Base-by-base conservation (phyloP, 53 echinoderm and acorn worm genomes). In the Mesocentrotus franciscanus region DNA sequence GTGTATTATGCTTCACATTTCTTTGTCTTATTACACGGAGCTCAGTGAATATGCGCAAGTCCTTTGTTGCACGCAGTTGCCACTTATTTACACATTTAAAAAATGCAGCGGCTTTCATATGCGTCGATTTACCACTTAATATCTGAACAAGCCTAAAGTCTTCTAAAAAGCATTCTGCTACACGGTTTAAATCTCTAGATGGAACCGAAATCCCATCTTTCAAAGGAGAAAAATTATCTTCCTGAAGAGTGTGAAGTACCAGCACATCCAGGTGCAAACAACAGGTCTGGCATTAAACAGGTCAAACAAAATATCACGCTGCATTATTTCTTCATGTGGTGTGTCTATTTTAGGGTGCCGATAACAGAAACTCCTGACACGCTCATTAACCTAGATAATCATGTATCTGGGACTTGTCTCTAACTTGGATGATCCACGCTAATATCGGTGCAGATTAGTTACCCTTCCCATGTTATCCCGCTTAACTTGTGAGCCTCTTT, bases 341-440 rank as follows among this genome's bases (percentile, higher is more conserved):
- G 58, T 32, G 15, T 42, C 81, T 81, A 42, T 81, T 81, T 81
- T 81, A 58, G 58, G 42, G 87, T 57, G 20, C n/a, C 12, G 87
- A 57, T 55, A 85, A 57, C 12, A 13, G 26, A 57, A 57, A 85
- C 56, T 18, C 24, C n/a, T 85, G 56, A 18, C 87, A 85, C 8
- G 87, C 87, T 58, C 87, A 58, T 87, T 87, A 87, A 87, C 87
- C 87, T 39, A 87, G 26, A 87, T 87, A 13, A 58, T n/a, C 24
- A 87, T 87, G 87, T 10, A 87, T n/a, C 58, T 87, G 57, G 87
- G 87, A 27, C 87, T 16, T 87, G 75, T 56, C 58, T 56, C 10
- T 81, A 33, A 59, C 87, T 22, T 58, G 56, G 58, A 58, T 87
- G 87, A 87, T 87, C 87, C 87, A 58, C 27, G 24, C 87, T 13